A percentile compares a stretch with the other conserved stretches of the same genome.
These are phyloP conservation scores for Ichneumoninae sp. DNA, from an alignment of 2,888 invertebrate genomes.

Conservation along the genomic window DNA sequence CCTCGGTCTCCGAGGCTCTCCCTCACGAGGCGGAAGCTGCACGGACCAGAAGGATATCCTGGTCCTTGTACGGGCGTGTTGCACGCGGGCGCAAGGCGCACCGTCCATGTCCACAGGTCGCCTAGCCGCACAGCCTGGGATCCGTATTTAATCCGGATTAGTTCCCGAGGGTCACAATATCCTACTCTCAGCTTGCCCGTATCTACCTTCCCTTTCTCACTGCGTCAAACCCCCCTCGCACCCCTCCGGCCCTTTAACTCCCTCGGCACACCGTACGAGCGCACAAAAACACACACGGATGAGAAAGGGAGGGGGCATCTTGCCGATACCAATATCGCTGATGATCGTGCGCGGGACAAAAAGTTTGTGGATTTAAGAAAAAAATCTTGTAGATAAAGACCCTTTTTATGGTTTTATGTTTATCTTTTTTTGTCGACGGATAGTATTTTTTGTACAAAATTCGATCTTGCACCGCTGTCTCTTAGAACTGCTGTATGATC, in stretches of 20 bases:
- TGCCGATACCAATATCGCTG: conserved; percentile 6
- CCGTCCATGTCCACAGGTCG: conserved; percentile 79
- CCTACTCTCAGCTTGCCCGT: conserved; percentile 77
- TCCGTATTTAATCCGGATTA: conserved; percentile 84
- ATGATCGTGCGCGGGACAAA: background rate
- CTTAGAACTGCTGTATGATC: background rate
- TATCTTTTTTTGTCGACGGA: background rate
- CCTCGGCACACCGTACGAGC: conserved; percentile 50
- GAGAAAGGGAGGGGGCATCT: background rate
- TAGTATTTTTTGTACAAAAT: too few relatives aligned
- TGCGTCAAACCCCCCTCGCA: conserved; percentile 24
- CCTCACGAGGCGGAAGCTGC: conserved; percentile 25
- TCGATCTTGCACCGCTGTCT: background rate
- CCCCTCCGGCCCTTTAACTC: conserved; percentile 51
- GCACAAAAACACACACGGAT: conserved; percentile 59
- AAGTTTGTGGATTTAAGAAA: background rate
- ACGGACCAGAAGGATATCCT: conserved; percentile 52
- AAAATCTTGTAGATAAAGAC: background rate
- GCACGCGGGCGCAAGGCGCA: conserved; percentile 26
- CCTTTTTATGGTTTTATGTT: background rate
- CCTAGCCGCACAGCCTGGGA: conserved; percentile 80
- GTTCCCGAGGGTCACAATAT: conserved; percentile 83
- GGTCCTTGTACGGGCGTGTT: conserved; percentile 25
- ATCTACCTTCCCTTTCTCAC: conserved; percentile 67
- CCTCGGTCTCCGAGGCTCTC: background rate